Base-by-base conservation (phyloP, 2,113 vertebrate genomes). In the Colossoma macropomum region DNA sequence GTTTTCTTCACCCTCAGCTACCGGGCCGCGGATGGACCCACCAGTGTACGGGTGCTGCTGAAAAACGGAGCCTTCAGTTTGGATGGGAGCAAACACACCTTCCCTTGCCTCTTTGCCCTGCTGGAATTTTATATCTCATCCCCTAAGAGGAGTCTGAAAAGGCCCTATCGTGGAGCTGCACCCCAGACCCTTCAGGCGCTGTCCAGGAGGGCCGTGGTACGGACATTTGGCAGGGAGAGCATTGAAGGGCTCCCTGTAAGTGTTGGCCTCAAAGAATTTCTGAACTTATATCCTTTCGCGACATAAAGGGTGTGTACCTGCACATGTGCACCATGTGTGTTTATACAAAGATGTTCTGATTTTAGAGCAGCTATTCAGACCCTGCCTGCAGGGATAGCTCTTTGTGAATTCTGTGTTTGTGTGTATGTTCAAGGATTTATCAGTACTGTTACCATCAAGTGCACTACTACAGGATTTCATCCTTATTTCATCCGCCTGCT, bases 1-100 rank as follows among this genome's bases (percentile, higher is more conserved):
- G 95, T 96, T 56, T 99, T 99, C 92, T 99, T 99, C 92, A 96
- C 97, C 3, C 94, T 99, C 81, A 99, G 98, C 88, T 97, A 98
- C 93, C 95, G 94, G 84, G 96, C 95, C 34, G 92, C 91, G 0
- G 92, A 95, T 0, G 97, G 96, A 6, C 96, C 97, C 63, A 98
- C 95, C 12, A 98, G 97, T 74, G 94, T 99, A 70, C 95, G 97
- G 7, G 93, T 99, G 78, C 92, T 96, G 83, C 96, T 99, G 75
- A 93, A 95, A 86, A 89, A 93, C 0, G 94, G 95, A 38, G 92
- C 86, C 78, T 99, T 99, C 91, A 92, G 90, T 84, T 91, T 99
- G 90, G 93, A 95, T 10, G 97, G 97, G 85, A 98, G 97, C 95
- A 94, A 94, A 62, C 96, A 95, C 89, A 94, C 86, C 60, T 99